Evolutionary conservation across 1,140 invertebrate genomes (phyloP), one percentile per base, ranked within the genome.

Genomic region (Heliconius hermathena): DNA sequence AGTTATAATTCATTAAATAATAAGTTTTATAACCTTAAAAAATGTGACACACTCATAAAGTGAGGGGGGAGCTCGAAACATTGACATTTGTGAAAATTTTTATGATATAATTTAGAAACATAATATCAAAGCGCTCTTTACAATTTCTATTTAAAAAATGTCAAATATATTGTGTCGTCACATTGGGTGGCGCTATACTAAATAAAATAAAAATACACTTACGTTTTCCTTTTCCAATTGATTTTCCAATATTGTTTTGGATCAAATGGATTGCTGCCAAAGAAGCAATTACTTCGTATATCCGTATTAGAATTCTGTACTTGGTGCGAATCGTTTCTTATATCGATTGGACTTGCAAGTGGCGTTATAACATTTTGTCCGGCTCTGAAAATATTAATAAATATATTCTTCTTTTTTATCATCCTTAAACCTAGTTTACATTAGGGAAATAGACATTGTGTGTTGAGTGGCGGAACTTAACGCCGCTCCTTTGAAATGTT

Each of bases 141-240:
- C 41, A 46, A 46, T 46, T 11, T 9, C 13, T 46, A 46, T 46
- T 9, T 46, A 13, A 46, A 46, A 46, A 46, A 46, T 46, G 11
- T 11, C 8, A 46, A 46, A 46, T 11, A 46, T 11, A 46, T 46
- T 11, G 38, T 41, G 41, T 52, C 49, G 2, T 20, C 16, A 0
- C 6, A 52, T 2, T 8, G 18, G 49, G 0, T 52, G 49, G 22
- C 54, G 26, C n/a, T 60, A 60, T 16, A 46, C 13, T 46, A 60
- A 22, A 26, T 2, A 60, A 22, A 60, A 22, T 22, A n/a, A 60
- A 60, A n/a, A 60, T 8, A 60, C 54, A 79, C 89, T 88, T 76
- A 93, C 92, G 87, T 89, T 84, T 93, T 93, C 8, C 81, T 81
- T 71, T 86, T 92, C 92, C 92, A 93, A 22, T 90, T 84, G n/a